Conservation (phyloP, 53 echinoderm and acorn worm genomes). For the Astropecten irregularis region DNA sequence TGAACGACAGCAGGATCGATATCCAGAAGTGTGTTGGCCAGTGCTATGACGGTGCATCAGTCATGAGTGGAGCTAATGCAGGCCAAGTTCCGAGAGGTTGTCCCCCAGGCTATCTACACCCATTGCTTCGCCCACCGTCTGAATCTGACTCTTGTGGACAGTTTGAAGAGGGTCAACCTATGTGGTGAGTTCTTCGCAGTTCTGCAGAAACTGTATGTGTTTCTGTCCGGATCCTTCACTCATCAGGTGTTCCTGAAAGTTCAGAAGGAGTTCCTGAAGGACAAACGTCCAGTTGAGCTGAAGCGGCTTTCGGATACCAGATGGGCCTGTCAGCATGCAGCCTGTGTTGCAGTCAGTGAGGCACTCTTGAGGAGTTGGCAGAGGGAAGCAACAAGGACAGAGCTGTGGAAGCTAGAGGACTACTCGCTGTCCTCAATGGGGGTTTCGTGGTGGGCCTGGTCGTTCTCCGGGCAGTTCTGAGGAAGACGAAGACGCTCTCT, state of each 20-base stretch:
- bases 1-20: constrained; percentile 18
- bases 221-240: constrained; percentile 25
- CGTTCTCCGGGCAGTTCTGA: constrained; percentile 15
- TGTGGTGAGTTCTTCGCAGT: constrained; percentile 29
- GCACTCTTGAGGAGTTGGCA: constrained; percentile 24
- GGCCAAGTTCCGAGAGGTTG: constrained; percentile 33
- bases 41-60: constrained; percentile 63
- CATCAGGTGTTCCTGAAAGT: constrained; percentile 10
- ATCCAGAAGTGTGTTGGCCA: constrained; percentile 17
- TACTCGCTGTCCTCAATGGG: constrained; percentile 36
- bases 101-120: constrained; percentile 31
- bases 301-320: constrained; percentile 46
- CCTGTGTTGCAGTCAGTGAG: constrained; percentile 19
- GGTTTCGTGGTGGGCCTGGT: constrained; percentile 32
- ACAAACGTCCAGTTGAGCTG: constrained; percentile 8
- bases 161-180: constrained; percentile 9
- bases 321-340: constrained; percentile 51
- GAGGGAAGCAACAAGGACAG: constrained; percentile 39
- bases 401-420: constrained; percentile 35
- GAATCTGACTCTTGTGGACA: constrained; percentile 33
- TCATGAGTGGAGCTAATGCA: constrained; percentile 46
- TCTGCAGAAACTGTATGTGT: constrained; percentile 36
- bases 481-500: constrained; percentile 19
- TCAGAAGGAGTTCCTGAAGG: constrained; percentile 8
- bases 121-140: constrained; percentile 59